These are phyloP conservation scores for Eulemur albifrons DNA, from an alignment of 2,797 vertebrate genomes.

Conservation along the genomic window DNA sequence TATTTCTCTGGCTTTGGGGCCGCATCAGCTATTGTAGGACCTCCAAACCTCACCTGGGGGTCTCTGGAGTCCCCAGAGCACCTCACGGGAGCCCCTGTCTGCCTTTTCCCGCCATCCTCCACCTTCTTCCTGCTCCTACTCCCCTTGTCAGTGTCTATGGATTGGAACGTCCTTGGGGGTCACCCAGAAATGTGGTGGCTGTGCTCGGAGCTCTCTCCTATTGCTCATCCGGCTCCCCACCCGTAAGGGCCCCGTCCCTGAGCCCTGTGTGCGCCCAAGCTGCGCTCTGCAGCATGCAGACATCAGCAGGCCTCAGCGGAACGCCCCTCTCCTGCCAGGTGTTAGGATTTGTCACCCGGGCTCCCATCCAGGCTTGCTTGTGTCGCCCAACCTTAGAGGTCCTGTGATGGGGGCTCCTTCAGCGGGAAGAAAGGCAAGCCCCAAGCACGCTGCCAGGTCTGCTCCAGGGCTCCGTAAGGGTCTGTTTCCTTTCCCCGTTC, in stretches of 20 bases:
- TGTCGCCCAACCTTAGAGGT: neutral
- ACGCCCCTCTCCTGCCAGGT: fast-evolving
- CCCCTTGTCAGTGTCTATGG: neutral
- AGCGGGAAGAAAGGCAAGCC: neutral
- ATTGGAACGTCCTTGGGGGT: neutral
- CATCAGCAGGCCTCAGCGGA: no score
- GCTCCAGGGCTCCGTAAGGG: fast-evolving
- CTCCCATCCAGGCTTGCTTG: fast-evolving
- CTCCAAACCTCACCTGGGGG: neutral
- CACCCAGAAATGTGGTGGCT: neutral
- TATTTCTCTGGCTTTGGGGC: neutral
- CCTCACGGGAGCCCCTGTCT: neutral
- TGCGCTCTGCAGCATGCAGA: neutral
- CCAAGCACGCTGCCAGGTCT: neutral
- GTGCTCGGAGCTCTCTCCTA: neutral
- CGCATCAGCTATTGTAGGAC: neutral
- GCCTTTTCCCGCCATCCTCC: neutral
- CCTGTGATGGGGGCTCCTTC: fast-evolving
- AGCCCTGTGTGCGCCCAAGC: fast-evolving
- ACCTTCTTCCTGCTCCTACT: neutral
- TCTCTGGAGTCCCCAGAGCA: neutral
- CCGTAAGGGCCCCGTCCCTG: neutral
- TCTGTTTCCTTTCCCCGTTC: neutral
- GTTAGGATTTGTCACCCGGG: neutral
- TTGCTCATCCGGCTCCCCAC: neutral